A percentile compares a stretch with the other conserved stretches of the same genome.
Conservation (phyloP, 2,888 invertebrate genomes). For the Chrysolina haemoptera region DNA sequence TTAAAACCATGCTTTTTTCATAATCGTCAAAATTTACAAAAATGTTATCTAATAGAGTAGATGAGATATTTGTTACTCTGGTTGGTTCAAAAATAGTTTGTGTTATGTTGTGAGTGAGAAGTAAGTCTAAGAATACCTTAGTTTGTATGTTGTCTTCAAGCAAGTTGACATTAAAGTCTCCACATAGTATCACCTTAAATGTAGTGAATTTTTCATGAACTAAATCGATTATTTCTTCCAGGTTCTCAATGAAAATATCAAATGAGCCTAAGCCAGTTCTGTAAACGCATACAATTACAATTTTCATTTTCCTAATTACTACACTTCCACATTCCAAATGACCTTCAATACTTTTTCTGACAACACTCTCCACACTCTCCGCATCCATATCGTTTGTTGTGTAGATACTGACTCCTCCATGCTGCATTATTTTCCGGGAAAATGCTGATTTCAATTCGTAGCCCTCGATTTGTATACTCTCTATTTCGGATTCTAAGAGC, state of each 20-base stretch:
- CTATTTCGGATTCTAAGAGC: conserved; percentile 13
- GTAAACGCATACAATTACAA: conserved; percentile 17
- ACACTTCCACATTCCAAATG: conserved; percentile 18
- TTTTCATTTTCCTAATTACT: conserved; percentile 23
- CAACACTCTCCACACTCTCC: conserved; percentile 2
- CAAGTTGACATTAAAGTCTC: background rate
- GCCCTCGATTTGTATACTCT: conserved; percentile 8
- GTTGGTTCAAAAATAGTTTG: background rate
- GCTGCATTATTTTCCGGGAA: conserved; percentile 20
- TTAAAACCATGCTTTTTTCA: background rate
- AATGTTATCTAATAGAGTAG: background rate
- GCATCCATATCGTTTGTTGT: conserved; percentile 24
- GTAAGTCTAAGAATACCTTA: background rate
- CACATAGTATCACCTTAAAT: background rate
- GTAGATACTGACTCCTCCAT: conserved; percentile 21
- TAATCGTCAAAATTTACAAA: background rate
- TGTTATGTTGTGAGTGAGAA: conserved; percentile 2
- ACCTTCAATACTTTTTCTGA: conserved; percentile 17
- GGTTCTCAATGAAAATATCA: conserved; percentile 20
- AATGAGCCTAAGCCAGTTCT: conserved; percentile 18
- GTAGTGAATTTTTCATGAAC: conserved; percentile 1
- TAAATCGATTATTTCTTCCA: conserved; percentile 19
- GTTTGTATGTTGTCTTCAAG: background rate
- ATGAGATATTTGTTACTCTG: background rate
- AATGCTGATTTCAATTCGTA: conserved; percentile 22